phyloP scores from a whole-genome alignment of 2,113 vertebrate species.

The Aleadryas rufinucha region DNA sequence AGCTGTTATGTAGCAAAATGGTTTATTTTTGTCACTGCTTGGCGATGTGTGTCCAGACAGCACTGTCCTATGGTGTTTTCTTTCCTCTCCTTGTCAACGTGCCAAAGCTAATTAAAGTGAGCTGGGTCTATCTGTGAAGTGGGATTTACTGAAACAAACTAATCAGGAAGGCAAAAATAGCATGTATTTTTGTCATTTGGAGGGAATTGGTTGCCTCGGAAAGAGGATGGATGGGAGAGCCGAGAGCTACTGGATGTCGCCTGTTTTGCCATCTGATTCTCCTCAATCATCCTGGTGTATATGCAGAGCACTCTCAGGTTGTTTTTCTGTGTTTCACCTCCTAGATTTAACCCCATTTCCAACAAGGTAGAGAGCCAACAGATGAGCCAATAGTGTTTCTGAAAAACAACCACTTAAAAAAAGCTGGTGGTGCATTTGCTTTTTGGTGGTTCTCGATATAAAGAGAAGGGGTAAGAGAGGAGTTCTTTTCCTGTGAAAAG shows the following conservation, averaged over 20 bases:
- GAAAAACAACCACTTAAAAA: not conserved
- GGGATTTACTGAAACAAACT: slow-evolving; percentile 43
- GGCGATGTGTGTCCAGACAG: not conserved
- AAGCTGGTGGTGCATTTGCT: not conserved
- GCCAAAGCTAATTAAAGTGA: slow-evolving; percentile 40
- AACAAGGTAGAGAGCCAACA: not conserved
- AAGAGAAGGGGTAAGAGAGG: not conserved
- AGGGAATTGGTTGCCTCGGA: not conserved
- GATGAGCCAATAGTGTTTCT: not conserved
- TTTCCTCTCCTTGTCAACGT: slow-evolving; percentile 4
- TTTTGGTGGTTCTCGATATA: not conserved
- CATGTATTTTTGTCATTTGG: slow-evolving; percentile 1
- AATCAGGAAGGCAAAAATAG: slow-evolving; percentile 57
- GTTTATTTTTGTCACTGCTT: slow-evolving; percentile 55
- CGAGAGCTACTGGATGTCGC: not conserved
- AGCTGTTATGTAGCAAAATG: slow-evolving; percentile 46
- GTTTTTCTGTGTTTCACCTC: not conserved
- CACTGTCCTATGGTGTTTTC: slow-evolving; percentile 21
- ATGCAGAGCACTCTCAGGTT: not conserved
- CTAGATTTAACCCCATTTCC: not conserved
- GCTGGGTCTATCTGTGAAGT: slow-evolving; percentile 14
- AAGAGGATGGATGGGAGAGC: not conserved
- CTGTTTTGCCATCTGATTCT: slow-evolving; percentile 46
- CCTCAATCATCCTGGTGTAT: not conserved
- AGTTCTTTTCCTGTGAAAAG: not conserved